phyloP scores from a whole-genome alignment of 2,888 invertebrate species.

The Drosophila ezoana region DNA sequence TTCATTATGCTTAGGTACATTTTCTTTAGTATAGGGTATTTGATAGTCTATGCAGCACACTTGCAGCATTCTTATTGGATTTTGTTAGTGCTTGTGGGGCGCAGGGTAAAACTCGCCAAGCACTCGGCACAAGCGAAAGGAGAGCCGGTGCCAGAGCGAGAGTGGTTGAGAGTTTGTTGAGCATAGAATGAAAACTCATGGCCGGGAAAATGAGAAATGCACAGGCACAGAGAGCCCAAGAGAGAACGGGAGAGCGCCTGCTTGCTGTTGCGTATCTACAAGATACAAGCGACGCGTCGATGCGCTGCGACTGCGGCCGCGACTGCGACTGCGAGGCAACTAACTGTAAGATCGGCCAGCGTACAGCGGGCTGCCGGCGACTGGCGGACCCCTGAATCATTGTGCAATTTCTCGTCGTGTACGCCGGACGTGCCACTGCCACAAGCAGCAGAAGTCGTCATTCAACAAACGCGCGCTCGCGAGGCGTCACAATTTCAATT shows the following conservation, averaged over 20 bases:
- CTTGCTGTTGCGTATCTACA: constrained; percentile 40
- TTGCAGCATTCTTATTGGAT: constrained; percentile 28
- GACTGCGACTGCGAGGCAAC: constrained; percentile 18
- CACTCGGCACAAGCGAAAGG: constrained; percentile 17
- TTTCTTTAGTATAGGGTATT: constrained; percentile 18
- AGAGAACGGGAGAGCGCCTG: constrained; percentile 18
- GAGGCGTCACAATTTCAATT: constrained; percentile 13
- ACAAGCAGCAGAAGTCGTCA: constrained; percentile 13
- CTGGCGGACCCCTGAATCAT: constrained; percentile 67
- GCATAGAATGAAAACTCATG: constrained; percentile 47
- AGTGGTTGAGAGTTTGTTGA: constrained; percentile 32
- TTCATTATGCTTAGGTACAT: no score
- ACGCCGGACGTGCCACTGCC: constrained; percentile 64
- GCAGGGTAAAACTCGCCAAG: constrained; percentile 35
- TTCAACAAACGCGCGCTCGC: constrained; percentile 6
- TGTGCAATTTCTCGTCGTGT: constrained; percentile 73
- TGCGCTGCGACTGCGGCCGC: constrained; percentile 13
- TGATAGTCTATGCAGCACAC: background rate
- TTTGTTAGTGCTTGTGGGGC: constrained; percentile 21
- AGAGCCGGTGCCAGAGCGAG: constrained; percentile 27
- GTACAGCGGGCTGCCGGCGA: constrained; percentile 37
- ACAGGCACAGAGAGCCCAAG: background rate
- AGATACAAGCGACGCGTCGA: constrained; percentile 28
- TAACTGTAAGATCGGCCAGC: constrained; percentile 56
- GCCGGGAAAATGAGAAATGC: constrained; percentile 44